Evolutionary conservation across 2,797 vertebrate genomes (phyloP).

Genomic region (Notamacropus eugenii): DNA sequence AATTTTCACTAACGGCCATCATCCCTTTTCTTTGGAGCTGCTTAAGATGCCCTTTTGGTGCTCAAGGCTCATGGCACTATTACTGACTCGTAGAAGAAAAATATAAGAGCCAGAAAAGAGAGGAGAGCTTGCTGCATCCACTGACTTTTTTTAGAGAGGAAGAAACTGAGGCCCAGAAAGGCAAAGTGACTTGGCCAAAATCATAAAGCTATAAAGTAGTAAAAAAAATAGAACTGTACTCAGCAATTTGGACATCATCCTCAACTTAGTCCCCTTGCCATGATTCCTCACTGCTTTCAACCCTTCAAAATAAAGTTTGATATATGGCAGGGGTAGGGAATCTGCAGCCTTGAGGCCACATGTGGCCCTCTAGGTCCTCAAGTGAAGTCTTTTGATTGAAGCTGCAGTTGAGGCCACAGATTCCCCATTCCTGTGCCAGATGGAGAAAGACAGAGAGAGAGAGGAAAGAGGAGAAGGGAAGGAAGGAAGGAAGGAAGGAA

Average conservation of each 20-base stretch:
- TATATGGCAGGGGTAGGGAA: background rate
- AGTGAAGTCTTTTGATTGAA: too few species aligned
- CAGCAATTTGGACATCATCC: background rate
- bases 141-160: background rate
- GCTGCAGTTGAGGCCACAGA: too few species aligned
- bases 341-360: too few species aligned
- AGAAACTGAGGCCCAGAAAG: background rate
- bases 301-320: background rate
- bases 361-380: too few species aligned
- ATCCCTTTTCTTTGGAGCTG: conserved; percentile 32
- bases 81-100: background rate
- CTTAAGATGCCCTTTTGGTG: conserved; percentile 7
- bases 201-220: background rate
- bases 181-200: background rate
- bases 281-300: background rate
- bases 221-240: background rate
- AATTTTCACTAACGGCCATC: background rate
- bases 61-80: background rate
- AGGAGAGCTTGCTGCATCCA: background rate
- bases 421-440: too few species aligned
- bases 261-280: background rate
- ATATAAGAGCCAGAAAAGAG: background rate
- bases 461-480: fast-evolving
- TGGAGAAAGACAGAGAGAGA: background rate
- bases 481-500: too few species aligned